Conservation (phyloP, 1,140 invertebrate species). For the Phthorimaea operculella region DNA sequence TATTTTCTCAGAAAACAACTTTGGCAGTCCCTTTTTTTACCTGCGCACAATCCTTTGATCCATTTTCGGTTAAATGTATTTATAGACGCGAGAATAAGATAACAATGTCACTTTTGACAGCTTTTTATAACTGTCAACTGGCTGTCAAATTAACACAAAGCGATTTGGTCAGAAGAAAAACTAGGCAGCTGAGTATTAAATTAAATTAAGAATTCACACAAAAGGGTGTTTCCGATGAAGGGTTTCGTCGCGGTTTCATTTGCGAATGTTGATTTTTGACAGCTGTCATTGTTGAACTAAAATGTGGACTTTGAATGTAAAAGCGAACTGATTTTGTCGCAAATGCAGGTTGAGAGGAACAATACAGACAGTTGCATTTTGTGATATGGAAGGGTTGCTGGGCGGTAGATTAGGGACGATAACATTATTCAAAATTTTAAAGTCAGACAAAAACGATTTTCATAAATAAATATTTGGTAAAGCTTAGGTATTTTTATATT, state of each 20-base stretch:
- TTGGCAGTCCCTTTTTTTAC: conserved; percentile 34
- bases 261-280: conserved; percentile 39
- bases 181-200: conserved; percentile 44
- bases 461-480: too few relatives aligned
- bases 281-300: conserved; percentile 32
- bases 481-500: too few relatives aligned
- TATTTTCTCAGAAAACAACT: conserved; percentile 18
- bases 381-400: too few relatives aligned
- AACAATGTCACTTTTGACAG: conserved; percentile 27
- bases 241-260: conserved; percentile 20
- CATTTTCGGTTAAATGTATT: conserved; percentile 21
- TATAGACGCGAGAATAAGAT: conserved; percentile 29
- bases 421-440: too few relatives aligned
- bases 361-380: neutral
- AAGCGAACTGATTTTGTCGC: conserved; percentile 16
- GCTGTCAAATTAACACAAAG: conserved; percentile 51
- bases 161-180: conserved; percentile 28
- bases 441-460: too few relatives aligned
- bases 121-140: conserved; percentile 40
- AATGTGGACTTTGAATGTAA: conserved; percentile 32
- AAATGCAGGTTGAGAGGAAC: neutral
- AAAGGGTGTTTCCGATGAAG: conserved; percentile 24
- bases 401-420: too few relatives aligned
- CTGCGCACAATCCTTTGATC: conserved; percentile 46
- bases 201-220: conserved; percentile 36